A percentile compares a stretch with the other conserved stretches of the same genome.
These are phyloP conservation scores for Anoplophora glabripennis DNA, from an alignment of 1,140 invertebrate species.

Conservation along the genomic window DNA sequence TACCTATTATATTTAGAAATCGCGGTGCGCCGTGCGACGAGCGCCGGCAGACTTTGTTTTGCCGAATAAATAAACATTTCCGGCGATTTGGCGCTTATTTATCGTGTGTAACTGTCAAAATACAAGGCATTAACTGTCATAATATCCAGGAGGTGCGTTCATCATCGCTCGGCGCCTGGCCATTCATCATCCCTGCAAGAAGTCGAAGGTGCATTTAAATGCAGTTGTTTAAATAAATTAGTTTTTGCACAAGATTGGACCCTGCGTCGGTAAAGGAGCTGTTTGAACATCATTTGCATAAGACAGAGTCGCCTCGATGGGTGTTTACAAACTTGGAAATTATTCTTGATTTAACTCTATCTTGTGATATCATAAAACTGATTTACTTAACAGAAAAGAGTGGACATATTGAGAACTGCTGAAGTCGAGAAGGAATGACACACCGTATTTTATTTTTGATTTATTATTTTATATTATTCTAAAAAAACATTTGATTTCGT, in stretches of 20 bases:
- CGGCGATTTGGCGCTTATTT: slow-evolving; percentile 38
- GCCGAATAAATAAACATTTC: slow-evolving; percentile 36
- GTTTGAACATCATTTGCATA: too few relatives aligned
- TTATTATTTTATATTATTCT: too few relatives aligned
- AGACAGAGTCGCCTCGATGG: too few relatives aligned
- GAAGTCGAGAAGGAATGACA: too few relatives aligned
- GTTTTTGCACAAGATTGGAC: background rate
- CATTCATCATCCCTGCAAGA: slow-evolving; percentile 2
- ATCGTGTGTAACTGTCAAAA: slow-evolving; percentile 40
- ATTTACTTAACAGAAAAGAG: too few relatives aligned
- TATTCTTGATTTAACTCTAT: too few relatives aligned
- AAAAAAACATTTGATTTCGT: too few relatives aligned
- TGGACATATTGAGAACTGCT: too few relatives aligned
- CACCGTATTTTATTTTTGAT: too few relatives aligned
- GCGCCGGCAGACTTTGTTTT: slow-evolving; percentile 7
- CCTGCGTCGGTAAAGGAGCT: too few relatives aligned
- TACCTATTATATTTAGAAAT: slow-evolving; percentile 43
- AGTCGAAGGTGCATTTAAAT: background rate
- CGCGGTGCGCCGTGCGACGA: slow-evolving; percentile 27
- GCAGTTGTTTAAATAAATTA: background rate
- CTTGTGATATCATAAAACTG: too few relatives aligned
- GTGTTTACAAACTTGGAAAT: too few relatives aligned
- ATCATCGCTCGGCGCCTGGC: slow-evolving; percentile 24
- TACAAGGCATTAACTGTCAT: slow-evolving; percentile 34
- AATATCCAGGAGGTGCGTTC: slow-evolving; percentile 33